Evolutionary conservation across 2,113 vertebrate species (phyloP).

Genomic region (Coptodon bakossiorum): DNA sequence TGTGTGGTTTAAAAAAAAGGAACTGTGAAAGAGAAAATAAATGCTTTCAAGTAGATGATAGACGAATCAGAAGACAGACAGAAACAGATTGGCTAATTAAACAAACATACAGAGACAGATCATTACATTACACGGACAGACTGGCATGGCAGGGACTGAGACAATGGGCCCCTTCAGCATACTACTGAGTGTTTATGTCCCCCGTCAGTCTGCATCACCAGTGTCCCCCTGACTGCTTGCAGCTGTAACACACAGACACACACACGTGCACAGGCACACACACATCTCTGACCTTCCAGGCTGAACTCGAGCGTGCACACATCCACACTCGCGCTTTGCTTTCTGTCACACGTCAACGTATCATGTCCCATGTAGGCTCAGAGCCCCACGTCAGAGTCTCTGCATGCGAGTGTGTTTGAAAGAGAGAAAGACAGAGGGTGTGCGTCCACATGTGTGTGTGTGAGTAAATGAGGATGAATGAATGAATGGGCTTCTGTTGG

Average conservation of each 20-base stretch:
- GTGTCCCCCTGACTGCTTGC: conserved; percentile 64
- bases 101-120: conserved; percentile 53
- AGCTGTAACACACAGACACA: conserved; percentile 29
- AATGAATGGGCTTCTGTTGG: conserved; percentile 68
- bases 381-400: neutral
- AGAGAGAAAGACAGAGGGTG: neutral
- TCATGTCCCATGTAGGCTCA: conserved; percentile 7
- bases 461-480: neutral
- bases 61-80: conserved; percentile 41
- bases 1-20: neutral
- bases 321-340: conserved; percentile 25
- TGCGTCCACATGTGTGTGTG: conserved; percentile 9
- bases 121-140: conserved; percentile 49
- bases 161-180: conserved; percentile 66
- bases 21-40: neutral
- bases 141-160: conserved; percentile 36
- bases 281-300: conserved; percentile 16
- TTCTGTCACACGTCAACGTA: conserved; percentile 57
- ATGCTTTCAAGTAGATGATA: conserved; percentile 13
- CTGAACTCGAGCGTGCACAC: conserved; percentile 30
- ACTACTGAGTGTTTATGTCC: conserved; percentile 62
- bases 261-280: neutral
- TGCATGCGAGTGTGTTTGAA: neutral
- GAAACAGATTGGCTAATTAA: conserved; percentile 59
- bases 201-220: conserved; percentile 64